These are phyloP conservation scores for Marcusenius ussheri DNA, from an alignment of 2,113 vertebrate genomes.

Conservation along the genomic window DNA sequence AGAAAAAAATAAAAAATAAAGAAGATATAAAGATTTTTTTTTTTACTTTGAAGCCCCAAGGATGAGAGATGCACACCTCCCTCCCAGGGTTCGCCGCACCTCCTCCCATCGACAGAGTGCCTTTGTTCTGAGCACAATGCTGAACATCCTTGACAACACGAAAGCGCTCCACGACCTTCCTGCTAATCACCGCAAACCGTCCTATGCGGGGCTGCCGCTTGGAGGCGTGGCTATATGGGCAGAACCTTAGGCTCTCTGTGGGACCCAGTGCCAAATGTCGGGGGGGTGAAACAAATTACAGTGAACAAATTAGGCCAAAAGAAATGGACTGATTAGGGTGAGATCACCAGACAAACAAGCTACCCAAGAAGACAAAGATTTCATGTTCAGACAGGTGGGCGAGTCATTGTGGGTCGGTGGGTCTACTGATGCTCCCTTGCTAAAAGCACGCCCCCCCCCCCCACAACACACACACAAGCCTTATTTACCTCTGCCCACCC, in stretches of 20 bases:
- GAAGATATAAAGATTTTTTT: not conserved
- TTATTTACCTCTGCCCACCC: not conserved
- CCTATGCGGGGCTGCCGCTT: slow-evolving; percentile 37
- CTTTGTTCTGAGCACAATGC: slow-evolving; percentile 59
- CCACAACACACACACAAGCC: not conserved
- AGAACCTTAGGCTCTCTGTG: slow-evolving; percentile 34
- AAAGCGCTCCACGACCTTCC: slow-evolving; percentile 46
- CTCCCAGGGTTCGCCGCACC: slow-evolving; percentile 3
- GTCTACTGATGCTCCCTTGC: not conserved
- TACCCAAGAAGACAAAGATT: not conserved
- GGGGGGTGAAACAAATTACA: not conserved
- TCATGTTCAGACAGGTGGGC: not conserved
- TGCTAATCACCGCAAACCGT: slow-evolving; percentile 53
- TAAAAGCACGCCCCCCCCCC: not conserved
- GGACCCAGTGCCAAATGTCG: not conserved
- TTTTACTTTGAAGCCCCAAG: slow-evolving; percentile 43
- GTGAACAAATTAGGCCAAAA: not conserved
- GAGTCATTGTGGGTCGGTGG: not conserved
- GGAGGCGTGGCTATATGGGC: slow-evolving; percentile 31
- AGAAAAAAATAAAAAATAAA: slow-evolving; percentile 31
- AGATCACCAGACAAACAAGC: not conserved
- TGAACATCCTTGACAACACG: slow-evolving; percentile 58
- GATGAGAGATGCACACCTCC: slow-evolving; percentile 47
- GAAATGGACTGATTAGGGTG: not conserved
- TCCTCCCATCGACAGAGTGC: slow-evolving; percentile 40